phyloP scores from a whole-genome alignment of 1,140 invertebrate genomes.

The Hypsibius dujardini region DNA sequence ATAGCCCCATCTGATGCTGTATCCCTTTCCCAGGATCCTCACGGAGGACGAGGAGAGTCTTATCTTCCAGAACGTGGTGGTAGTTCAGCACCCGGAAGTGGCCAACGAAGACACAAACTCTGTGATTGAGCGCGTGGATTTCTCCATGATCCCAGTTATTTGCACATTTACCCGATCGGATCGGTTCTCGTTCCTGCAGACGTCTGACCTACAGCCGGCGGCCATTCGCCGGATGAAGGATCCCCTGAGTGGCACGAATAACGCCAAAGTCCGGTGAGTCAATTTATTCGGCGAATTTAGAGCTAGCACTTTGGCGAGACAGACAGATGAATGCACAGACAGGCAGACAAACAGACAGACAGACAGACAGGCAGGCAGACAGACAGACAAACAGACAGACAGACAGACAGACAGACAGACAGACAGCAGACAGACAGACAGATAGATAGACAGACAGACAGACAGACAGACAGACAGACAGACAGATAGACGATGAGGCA shows the following conservation, averaged over 20 bases:
- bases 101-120: background rate
- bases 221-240: background rate
- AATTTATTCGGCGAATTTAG: background rate
- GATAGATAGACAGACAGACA: too few relatives aligned
- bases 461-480: too few relatives aligned
- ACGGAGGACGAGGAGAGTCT: constrained; percentile 13
- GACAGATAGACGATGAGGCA: too few relatives aligned
- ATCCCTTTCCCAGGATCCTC: background rate
- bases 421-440: too few relatives aligned
- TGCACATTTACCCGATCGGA: background rate
- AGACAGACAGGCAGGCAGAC: too few relatives aligned
- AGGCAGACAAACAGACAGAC: too few relatives aligned
- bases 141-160: constrained; percentile 14
- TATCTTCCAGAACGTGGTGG: constrained; percentile 9
- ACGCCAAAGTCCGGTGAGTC: constrained; percentile 8
- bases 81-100: constrained; percentile 8
- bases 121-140: constrained; percentile 7
- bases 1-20: too few relatives aligned
- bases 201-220: background rate
- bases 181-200: constrained; percentile 14
- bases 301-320: too few relatives aligned
- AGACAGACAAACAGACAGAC: too few relatives aligned
- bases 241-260: constrained; percentile 1
- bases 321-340: too few relatives aligned
- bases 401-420: too few relatives aligned